Base-by-base conservation (phyloP, 2,888 invertebrate species). In the Calameuta idolon region DNA sequence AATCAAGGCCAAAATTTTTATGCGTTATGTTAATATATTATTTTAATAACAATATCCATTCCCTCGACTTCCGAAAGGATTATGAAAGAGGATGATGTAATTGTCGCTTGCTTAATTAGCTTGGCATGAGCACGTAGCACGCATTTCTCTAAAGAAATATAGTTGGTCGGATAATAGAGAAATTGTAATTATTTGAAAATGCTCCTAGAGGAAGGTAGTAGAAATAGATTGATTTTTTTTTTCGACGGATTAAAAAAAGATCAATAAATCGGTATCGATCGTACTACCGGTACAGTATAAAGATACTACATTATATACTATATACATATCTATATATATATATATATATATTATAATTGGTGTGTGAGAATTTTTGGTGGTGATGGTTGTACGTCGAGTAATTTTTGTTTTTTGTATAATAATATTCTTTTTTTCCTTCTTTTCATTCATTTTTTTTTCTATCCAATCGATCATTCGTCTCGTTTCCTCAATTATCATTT, bases 331-430 rank as follows among this genome's bases (percentile, higher is more conserved):
- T n/a, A 35, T 34, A 3, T 33, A 33, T 33, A 33, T 33, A 34
- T 34, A 34, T 34, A 34, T 34, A 37, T 40, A 40, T 40, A 40
- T 40, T 15, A 40, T 15, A 40, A 40, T 33, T 69, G 30, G 69
- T 83, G 78, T 71, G 69, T 80, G 82, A 77, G 84, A 82, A 82
- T 79, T 82, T 88, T 89, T 89, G 90, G 89, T 90, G 90, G 90
- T 90, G 90, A 90, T 90, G 90, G 90, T 90, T 89, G 85, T 88
- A 87, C 87, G 86, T 86, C 86, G 84, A 86, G 84, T 87, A 40
- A 40, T 5, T 40, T 40, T 40, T 40, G 40, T 75, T 86, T 40
- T 15, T 40, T 15, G 40, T 40, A 40, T 2, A 40, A 15, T 15
- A 40, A 37, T 37, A 37, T 37, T 15, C 15, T 40, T 40, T 40